Conservation (phyloP, 2,797 vertebrate species). For the Lophotriccus pileatus region DNA sequence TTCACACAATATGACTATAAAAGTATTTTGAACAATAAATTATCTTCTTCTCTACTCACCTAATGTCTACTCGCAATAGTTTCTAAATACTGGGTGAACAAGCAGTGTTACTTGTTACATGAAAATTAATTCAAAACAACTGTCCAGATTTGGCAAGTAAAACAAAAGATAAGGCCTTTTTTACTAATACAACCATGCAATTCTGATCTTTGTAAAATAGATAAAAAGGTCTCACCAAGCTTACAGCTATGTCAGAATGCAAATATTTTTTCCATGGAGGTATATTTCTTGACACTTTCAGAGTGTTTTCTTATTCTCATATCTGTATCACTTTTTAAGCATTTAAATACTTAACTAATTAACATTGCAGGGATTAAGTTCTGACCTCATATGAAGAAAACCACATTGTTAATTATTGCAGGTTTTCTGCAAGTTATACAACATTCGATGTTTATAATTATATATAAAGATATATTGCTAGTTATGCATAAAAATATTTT, state of each 20-base stretch:
- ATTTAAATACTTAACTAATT: not conserved
- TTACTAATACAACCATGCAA: not conserved
- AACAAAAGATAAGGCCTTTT: not conserved
- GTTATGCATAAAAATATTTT: not conserved
- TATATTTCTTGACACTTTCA: not conserved
- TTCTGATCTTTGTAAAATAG: not conserved
- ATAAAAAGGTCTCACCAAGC: not conserved
- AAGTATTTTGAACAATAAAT: not conserved
- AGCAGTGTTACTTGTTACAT: not conserved
- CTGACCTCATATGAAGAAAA: not conserved
- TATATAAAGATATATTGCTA: not conserved
- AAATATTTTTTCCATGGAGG: not conserved
- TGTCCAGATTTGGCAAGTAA: not conserved
- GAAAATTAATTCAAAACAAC: not conserved
- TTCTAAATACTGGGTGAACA: not conserved
- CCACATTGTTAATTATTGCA: not conserved
- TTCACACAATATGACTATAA: not conserved
- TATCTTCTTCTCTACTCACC: not conserved
- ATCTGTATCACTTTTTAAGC: not conserved
- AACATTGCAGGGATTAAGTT: not conserved
- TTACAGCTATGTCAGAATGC: not conserved
- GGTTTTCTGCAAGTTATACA: not conserved
- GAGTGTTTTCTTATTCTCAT: not conserved
- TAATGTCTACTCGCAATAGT: not conserved
- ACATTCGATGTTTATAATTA: not conserved